Evolutionary conservation across 2,888 invertebrate genomes (phyloP).

Genomic region (Cistogaster globosa): DNA sequence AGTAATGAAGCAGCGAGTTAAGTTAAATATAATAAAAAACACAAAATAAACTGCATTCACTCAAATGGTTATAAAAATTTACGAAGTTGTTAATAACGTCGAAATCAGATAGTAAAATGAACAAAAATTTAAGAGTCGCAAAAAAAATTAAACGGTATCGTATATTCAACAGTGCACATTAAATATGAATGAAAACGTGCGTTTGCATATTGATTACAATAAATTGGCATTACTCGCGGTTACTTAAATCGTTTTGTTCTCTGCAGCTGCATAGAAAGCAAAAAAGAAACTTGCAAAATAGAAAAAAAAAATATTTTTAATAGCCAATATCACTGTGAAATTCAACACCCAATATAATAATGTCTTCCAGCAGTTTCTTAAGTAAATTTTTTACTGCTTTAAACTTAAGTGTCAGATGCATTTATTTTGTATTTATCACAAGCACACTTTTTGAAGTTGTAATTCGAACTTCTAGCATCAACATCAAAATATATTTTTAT

Average conservation of each 20-base stretch:
- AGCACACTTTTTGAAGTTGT: no score
- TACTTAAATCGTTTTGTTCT: background rate
- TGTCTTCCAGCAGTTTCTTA: no score
- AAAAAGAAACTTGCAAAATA: background rate
- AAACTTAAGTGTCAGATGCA: no score
- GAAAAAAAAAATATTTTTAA: background rate
- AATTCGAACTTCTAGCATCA: no score
- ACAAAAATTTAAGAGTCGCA: background rate
- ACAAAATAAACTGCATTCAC: background rate
- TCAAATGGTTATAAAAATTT: conserved; percentile 9
- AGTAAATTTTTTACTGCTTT: no score
- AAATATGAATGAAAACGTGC: conserved; percentile 55
- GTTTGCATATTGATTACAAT: conserved; percentile 66
- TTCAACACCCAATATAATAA: no score
- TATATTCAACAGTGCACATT: conserved; percentile 58
- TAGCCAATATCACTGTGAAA: no score
- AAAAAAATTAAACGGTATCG: conserved; percentile 19
- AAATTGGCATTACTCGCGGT: conserved; percentile 55
- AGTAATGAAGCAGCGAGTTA: background rate
- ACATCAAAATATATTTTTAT: no score
- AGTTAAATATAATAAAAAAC: background rate
- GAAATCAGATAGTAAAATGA: background rate
- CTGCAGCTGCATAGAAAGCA: background rate
- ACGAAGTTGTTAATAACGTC: background rate
- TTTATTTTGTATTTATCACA: no score